These are phyloP conservation scores for Cyprinodon variegatus DNA, from an alignment of 2,113 vertebrate species.

Conservation along the genomic window DNA sequence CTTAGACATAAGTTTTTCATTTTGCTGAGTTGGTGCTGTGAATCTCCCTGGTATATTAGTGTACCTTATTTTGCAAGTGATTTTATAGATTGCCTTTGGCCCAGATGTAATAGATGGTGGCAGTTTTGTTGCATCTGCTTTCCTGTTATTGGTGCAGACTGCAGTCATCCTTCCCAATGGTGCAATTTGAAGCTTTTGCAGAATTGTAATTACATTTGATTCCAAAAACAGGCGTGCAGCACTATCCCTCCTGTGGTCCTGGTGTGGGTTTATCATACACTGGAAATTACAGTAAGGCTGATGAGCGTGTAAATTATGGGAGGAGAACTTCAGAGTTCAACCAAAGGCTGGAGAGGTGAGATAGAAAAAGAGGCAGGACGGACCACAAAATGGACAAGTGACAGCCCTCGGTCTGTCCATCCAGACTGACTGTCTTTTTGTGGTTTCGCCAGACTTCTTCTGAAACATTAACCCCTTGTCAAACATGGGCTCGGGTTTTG, in stretches of 20 bases:
- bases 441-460: slow-evolving; percentile 61
- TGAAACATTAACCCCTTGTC: slow-evolving; percentile 75
- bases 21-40: slow-evolving; percentile 40
- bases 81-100: slow-evolving; percentile 33
- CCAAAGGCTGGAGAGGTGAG: slow-evolving; percentile 47
- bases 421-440: slow-evolving; percentile 77
- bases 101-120: slow-evolving; percentile 1
- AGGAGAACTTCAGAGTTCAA: slow-evolving; percentile 62
- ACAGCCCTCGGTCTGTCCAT: slow-evolving; percentile 61
- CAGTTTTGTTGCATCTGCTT: slow-evolving; percentile 31
- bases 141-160: not conserved
- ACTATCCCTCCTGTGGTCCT: slow-evolving; percentile 40
- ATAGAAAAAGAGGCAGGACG: slow-evolving; percentile 36
- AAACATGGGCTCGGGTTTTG: slow-evolving; percentile 46
- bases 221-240: slow-evolving; percentile 54
- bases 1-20: slow-evolving; percentile 19
- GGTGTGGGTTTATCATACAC: slow-evolving; percentile 38
- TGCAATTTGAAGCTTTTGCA: slow-evolving; percentile 41
- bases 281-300: slow-evolving; percentile 57
- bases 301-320: slow-evolving; percentile 58
- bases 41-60: slow-evolving; percentile 16
- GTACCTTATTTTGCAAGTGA: slow-evolving; percentile 32
- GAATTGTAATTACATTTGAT: slow-evolving; percentile 52
- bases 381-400: slow-evolving; percentile 66
- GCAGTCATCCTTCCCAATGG: slow-evolving; percentile 11